Evolutionary conservation across 2,113 vertebrate species (phyloP).

Genomic region (Equus przewalskii): DNA sequence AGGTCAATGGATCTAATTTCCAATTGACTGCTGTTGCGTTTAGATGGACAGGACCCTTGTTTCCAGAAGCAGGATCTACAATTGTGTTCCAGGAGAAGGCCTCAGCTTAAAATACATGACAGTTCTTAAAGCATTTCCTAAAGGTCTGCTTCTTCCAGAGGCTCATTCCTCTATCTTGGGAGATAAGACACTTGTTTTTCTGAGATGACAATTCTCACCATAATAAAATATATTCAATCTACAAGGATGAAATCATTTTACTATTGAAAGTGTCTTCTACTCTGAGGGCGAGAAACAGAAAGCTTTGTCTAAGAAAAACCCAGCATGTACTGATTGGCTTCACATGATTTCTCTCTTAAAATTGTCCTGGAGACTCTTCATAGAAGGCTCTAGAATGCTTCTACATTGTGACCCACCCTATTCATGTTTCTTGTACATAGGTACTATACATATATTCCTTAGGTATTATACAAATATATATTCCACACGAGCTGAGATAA

Average conservation of each 20-base stretch:
- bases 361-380: neutral
- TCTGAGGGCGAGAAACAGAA: neutral
- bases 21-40: neutral
- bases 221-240: neutral
- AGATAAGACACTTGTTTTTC: neutral
- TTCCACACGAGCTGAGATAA: neutral
- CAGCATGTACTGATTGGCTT: neutral
- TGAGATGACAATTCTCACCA: neutral
- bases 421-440: neutral
- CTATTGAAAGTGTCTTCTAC: neutral
- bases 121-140: slow-evolving; percentile 31
- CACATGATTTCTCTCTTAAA: neutral
- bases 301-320: neutral
- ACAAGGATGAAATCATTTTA: neutral
- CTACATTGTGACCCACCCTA: neutral
- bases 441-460: neutral
- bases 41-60: neutral
- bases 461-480: neutral
- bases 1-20: neutral
- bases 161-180: neutral
- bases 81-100: neutral
- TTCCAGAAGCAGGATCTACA: neutral
- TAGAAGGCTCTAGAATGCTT: neutral
- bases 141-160: neutral
- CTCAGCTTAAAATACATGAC: neutral